Percentiles rank a stretch among this genome's conserved stretches.
Evolutionary conservation across 1,140 invertebrate species (phyloP).

Genomic region (Zeugodacus cucurbitae): DNA sequence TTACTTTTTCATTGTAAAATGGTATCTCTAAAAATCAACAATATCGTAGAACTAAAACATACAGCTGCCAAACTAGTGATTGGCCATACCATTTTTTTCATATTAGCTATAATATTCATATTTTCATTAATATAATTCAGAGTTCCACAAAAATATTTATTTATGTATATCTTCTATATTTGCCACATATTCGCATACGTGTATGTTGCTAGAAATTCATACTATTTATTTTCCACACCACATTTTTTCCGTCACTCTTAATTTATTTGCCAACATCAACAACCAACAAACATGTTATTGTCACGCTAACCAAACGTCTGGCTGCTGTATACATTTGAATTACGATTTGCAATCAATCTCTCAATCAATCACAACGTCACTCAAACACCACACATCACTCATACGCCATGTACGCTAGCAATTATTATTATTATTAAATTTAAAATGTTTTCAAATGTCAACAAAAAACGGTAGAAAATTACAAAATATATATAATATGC

Average conservation of each 20-base stretch:
- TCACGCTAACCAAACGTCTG: not conserved
- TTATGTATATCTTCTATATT: too few relatives aligned
- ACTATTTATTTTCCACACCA: too few relatives aligned
- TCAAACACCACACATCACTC: not conserved
- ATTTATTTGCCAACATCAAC: not conserved
- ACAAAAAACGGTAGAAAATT: not conserved
- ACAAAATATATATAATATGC: not conserved
- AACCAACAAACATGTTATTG: not conserved
- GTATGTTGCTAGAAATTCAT: too few relatives aligned
- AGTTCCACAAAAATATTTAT: too few relatives aligned
- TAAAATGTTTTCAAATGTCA: not conserved
- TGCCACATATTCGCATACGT: too few relatives aligned
- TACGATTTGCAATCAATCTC: not conserved
- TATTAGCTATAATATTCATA: too few relatives aligned
- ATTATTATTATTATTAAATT: not conserved
- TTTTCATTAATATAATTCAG: too few relatives aligned
- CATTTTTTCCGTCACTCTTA: not conserved
- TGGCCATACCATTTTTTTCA: too few relatives aligned
- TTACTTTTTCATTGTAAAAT: too few relatives aligned
- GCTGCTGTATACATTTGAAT: not conserved
- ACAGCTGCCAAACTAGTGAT: too few relatives aligned
- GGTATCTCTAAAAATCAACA: too few relatives aligned
- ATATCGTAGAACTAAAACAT: too few relatives aligned
- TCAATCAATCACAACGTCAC: not conserved
- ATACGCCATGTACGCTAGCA: not conserved